Evolutionary conservation across 1,140 invertebrate species (phyloP).

Genomic region (Drosophila parabipectinata): DNA sequence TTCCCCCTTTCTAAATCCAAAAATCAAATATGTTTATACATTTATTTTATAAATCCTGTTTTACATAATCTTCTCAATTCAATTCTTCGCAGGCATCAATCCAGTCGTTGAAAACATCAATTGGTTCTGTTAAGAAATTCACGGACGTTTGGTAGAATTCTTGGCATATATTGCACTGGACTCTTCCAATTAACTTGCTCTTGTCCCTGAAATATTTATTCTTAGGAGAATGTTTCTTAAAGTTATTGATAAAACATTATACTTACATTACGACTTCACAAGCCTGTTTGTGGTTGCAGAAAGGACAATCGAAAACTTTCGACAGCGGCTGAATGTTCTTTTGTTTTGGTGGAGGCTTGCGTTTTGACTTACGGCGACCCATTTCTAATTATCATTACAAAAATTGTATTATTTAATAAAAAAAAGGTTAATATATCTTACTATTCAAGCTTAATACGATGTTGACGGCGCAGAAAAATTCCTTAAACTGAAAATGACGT

Average conservation of each 20-base stretch:
- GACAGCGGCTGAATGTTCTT: constrained; percentile 97
- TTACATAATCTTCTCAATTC: constrained; percentile 86
- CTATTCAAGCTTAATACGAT: background rate
- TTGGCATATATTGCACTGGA: constrained; percentile 95
- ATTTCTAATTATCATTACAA: constrained; percentile 85
- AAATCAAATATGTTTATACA: too few relatives aligned
- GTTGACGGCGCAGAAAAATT: background rate
- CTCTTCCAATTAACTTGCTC: constrained; percentile 93
- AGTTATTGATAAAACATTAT: background rate
- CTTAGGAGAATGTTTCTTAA: constrained; percentile 71
- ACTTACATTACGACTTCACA: constrained; percentile 99
- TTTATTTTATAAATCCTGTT: too few relatives aligned
- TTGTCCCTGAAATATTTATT: constrained; percentile 90
- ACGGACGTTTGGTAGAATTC: constrained; percentile 98
- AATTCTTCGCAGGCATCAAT: constrained; percentile 98
- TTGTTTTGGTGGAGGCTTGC: constrained; percentile 97
- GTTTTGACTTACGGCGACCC: constrained; percentile 98
- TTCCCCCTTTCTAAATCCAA: too few relatives aligned
- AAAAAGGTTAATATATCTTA: background rate
- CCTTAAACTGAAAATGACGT: background rate
- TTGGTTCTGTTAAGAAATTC: constrained; percentile 97
- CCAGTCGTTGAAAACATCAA: constrained; percentile 99
- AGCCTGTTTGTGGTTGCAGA: constrained; percentile 99
- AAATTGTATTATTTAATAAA: background rate
- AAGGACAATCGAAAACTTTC: constrained; percentile 98